Base-by-base conservation (phyloP, 2,888 invertebrate species). In the Dynastes maya region DNA sequence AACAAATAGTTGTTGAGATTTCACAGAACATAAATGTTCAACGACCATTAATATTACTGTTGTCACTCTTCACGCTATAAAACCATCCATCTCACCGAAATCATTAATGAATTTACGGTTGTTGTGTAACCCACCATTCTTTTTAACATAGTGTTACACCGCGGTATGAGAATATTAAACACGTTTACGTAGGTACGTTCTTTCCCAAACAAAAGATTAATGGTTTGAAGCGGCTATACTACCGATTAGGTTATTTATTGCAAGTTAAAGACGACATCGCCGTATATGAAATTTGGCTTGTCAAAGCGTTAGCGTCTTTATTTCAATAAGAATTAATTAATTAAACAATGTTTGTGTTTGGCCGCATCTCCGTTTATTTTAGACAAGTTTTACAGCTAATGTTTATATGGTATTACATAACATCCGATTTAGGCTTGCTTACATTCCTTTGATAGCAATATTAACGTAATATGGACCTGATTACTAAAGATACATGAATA, bases 31-130 rank as follows among this genome's bases (percentile, higher is more conserved):
- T 72, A 72, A 55, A 55, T 58, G 40, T 58, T 58, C 51, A 40
- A 37, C n/a, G 49, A 53, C 58, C 72, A 72, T 72, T 72, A 72
- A 72, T 72, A 72, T 58, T 40, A 40, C 58, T 58, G 58, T 72
- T 72, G 72, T 72, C 72, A 72, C 72, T 58, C 37, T 32, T 58
- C 51, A 58, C 37, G 55, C 51, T 58, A 58, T 72, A 72, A 37
- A 55, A 58, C 58, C 72, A 72, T 72, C 58, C 72, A 58, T 72
- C 72, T 72, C 58, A 55, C 58, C 29, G n/a, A 58, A 72, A 72
- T 37, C 58, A 58, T 72, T 72, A 72, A 72, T 58, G 58, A 72
- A 72, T 72, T 40, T 55, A 72, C 32, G 22, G 55, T 72, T 72
- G 51, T 70, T 70, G 22, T 58, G 55, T 40, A 72, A 72, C 58